Base-by-base conservation (phyloP, 2,888 invertebrate species). In the Salticus scenicus region DNA sequence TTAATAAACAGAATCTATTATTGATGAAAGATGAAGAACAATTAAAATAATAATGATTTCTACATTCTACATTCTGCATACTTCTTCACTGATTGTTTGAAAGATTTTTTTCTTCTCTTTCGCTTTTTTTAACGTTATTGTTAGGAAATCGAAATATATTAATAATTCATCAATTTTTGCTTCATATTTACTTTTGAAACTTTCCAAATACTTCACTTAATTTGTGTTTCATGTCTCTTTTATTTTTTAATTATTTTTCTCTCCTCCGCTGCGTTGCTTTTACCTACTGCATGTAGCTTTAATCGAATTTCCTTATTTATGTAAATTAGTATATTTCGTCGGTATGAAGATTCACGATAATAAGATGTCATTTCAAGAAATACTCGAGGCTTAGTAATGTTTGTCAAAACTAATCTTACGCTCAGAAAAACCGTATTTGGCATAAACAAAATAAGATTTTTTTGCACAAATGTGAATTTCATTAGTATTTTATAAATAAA, bases 391-490 rank as follows among this genome's bases (percentile, higher is more conserved):
- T 37, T 37, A 7, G 37, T 17, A 47, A 47, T 2, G 42, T 47
- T 24, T 24, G 57, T 57, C 57, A 57, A 24, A 57, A 57, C 24
- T 57, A 57, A 57, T 57, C 57, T 57, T 17, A 57, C 57, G 57
- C 57, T 57, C 12, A 24, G 24, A 57, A 57, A 24, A 57, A 24
- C 24, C 12, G 7, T n/a, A 10, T 17, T 57, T 57, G 57, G 20
- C 57, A 57, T 7, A 24, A 57, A 57, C n/a, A 37, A 37, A 4
- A 10, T 7, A 37, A 37, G 4, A 10, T 37, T 37, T 37, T 10
- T 37, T 37, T 37, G n/a, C n/a, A n/a, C n/a, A n/a, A n/a, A n/a
- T n/a, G n/a, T n/a, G n/a, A n/a, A n/a, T n/a, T n/a, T n/a, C n/a
- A n/a, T n/a, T n/a, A n/a, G n/a, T n/a, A n/a, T n/a, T n/a, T n/a